These are phyloP conservation scores for Caretta caretta DNA, from an alignment of 2,113 vertebrate genomes.

Conservation along the genomic window DNA sequence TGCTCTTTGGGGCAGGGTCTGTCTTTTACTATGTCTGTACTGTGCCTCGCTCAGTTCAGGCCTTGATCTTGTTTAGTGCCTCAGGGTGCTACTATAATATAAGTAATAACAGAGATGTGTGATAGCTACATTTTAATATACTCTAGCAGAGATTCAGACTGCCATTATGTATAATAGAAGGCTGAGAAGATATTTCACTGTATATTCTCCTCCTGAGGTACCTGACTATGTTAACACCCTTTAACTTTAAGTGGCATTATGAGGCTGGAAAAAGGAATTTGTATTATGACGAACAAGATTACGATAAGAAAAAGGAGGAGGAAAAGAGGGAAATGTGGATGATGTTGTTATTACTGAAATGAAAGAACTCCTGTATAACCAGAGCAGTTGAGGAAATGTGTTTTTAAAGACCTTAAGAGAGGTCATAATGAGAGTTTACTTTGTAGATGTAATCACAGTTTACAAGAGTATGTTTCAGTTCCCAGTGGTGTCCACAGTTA, in stretches of 20 bases:
- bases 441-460: conserved; percentile 49
- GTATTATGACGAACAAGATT: conserved; percentile 11
- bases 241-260: neutral
- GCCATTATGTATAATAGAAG: neutral
- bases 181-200: neutral
- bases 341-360: conserved; percentile 31
- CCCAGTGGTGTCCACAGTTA: conserved; percentile 10
- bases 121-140: neutral
- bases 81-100: neutral
- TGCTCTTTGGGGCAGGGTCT: neutral
- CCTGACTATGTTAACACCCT: neutral
- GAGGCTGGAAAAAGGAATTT: neutral
- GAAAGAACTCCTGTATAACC: conserved; percentile 20
- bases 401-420: conserved; percentile 61
- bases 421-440: conserved; percentile 38
- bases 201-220: neutral
- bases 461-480: conserved; percentile 41
- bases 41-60: neutral
- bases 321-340: neutral
- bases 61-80: neutral
- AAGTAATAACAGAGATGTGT: neutral
- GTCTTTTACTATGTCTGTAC: neutral
- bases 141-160: neutral
- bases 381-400: conserved; percentile 30
- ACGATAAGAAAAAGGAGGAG: conserved; percentile 20